Conservation (phyloP, 2,113 vertebrate genomes). For the Proterorhinus semilunaris region DNA sequence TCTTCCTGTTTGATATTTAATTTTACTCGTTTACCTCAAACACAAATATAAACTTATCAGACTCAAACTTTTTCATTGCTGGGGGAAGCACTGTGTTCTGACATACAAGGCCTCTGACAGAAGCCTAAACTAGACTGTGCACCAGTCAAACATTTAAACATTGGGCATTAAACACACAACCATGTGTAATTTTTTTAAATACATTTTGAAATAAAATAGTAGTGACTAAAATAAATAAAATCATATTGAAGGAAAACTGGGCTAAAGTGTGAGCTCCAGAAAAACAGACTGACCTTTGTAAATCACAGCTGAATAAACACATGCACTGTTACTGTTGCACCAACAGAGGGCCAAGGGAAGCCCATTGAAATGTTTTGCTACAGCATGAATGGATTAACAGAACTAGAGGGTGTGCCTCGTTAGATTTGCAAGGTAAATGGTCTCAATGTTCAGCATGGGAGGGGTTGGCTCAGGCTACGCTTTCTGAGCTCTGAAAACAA, state of each 20-base stretch:
- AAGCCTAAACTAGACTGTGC: no score
- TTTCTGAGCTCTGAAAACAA: background rate
- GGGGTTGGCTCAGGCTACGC: background rate
- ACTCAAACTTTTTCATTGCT: background rate
- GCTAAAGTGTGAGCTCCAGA: background rate
- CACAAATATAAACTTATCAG: background rate
- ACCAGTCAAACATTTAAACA: background rate
- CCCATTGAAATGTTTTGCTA: background rate
- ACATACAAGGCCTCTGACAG: no score
- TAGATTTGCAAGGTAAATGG: slow-evolving; percentile 56
- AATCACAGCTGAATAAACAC: slow-evolving; percentile 23
- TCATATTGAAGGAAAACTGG: background rate
- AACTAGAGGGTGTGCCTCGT: slow-evolving; percentile 54
- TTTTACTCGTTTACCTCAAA: background rate
- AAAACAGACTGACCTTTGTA: background rate
- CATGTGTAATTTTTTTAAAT: no score
- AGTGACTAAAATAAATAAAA: background rate
- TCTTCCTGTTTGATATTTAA: background rate
- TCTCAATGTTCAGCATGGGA: slow-evolving; percentile 26
- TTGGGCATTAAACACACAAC: background rate
- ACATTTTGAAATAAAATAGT: background rate
- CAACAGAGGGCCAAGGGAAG: slow-evolving; percentile 54
- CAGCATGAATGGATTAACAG: slow-evolving; percentile 9
- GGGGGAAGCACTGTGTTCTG: background rate
- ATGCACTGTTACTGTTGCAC: background rate